Evolutionary conservation across 2,888 invertebrate species (phyloP), one percentile per base, ranked within the genome.

Genomic region (Meliscaeva auricollis): DNA sequence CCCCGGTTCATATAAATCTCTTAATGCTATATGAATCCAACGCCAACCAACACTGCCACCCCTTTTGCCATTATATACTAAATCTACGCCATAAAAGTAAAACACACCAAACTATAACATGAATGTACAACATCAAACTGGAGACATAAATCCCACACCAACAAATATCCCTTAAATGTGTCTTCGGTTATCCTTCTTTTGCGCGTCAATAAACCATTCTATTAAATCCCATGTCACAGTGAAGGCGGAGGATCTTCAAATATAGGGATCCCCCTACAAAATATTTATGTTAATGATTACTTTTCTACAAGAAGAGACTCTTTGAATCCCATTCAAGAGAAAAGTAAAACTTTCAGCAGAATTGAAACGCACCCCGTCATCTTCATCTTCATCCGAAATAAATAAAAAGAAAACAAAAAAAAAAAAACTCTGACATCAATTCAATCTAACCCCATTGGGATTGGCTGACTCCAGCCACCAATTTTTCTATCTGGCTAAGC

Each of bases 361-460:
- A 72, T 64, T 72, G 62, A 73, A 73, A 66, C 66, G 70, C 69
- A 17, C 11, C 44, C 15, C 46, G n/a, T 30, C 17, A 7, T 2
- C 46, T 41, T 52, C 35, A 54, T 56, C 32, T 15, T 2, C 32
- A 69, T 62, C 17, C 22, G 38, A 69, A 75, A 75, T 46, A 38
- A 35, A 66, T n/a, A 15, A 73, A 41, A 38, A 15, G 7, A 68
- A 22, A 15, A 64, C n/a, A n/a, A n/a, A 15, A 73, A 41, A 38
- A 15, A 4, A 68, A 22, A 15, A 64, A 17, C 35, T 52, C 73
- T 78, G 58, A 78, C 72, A 78, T 78, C 73, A 78, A 78, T 73
- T 66, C 30, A 46, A n/a, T n/a, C 46, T 35, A 60, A 50, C 58
- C 79, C 66, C 50, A 22, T 35, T 44, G 26, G 66, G 50, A 73